These are phyloP conservation scores for Thera britannica DNA, from an alignment of 2,888 invertebrate species.

Conservation along the genomic window DNA sequence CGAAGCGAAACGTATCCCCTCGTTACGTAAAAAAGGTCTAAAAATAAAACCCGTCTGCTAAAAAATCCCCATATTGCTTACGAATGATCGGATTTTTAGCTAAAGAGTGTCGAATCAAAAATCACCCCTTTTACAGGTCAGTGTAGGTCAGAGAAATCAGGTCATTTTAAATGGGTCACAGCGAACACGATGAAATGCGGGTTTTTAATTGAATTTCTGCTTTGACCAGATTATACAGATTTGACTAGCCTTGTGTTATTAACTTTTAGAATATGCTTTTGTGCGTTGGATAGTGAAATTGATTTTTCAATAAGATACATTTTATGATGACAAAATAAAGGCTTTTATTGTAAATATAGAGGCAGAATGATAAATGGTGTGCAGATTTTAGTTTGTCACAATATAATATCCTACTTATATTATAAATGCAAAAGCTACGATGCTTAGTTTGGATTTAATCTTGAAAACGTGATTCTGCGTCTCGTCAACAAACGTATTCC, in stretches of 20 bases:
- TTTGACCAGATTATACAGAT: conserved; percentile 17
- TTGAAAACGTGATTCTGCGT: too few species aligned
- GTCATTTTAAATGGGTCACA: conserved; percentile 27
- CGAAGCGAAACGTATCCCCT: not conserved
- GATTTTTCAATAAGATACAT: not conserved
- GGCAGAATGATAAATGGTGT: not conserved
- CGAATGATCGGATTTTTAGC: conserved; percentile 19
- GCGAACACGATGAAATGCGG: conserved; percentile 13
- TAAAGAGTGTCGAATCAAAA: conserved; percentile 20
- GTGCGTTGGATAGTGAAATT: not conserved
- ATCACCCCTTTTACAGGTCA: conserved; percentile 8
- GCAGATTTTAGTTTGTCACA: not conserved
- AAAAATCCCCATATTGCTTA: conserved; percentile 3
- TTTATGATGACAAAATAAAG: not conserved
- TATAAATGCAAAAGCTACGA: too few species aligned
- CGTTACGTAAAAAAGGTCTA: conserved; percentile 9
- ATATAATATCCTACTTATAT: not conserved
- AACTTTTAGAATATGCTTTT: conserved; percentile 8
- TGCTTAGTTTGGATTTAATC: not conserved
- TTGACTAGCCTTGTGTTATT: conserved; percentile 10
- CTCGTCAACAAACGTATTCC: too few species aligned
- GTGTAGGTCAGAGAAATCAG: conserved; percentile 28
- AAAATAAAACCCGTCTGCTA: conserved; percentile 13
- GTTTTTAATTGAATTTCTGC: conserved; percentile 27
- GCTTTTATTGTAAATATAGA: not conserved